Base-by-base conservation (phyloP, 2,113 vertebrate genomes). In the Numenius arquata region DNA sequence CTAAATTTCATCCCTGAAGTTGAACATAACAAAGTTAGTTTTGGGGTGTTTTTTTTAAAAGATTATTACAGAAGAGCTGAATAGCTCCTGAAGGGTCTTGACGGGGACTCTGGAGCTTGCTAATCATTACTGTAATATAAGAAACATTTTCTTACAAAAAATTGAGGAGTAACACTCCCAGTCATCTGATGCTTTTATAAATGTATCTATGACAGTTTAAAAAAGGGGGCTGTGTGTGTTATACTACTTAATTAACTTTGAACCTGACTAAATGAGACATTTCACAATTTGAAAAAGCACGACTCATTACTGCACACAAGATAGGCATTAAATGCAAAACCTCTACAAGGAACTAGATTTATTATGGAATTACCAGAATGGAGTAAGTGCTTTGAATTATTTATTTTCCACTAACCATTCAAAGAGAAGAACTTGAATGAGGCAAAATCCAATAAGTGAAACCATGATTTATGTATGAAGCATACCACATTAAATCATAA, bases 341-440 rank as follows among this genome's bases (percentile, higher is more conserved):
- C 22, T 66, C 63, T 19, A 58, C 36, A 71, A 81, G 15, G 40
- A 87, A 36, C 36, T 75, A 89, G 71, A 94, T 86, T 90, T 84
- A 81, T 92, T 81, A 90, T 38, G 45, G 61, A 52, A 89, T 78
- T 89, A 89, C 36, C 73, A 84, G 43, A 81, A 90, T 6, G 48
- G 56, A 72, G 7, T 67, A 92, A 93, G 76, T 78, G 43, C 56
- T 73, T 32, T 96, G 73, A 93, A 96, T 92, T 93, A 95, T 95
- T 96, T 88, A 92, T 90, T 88, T 87, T 50, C 53, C 70, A 62
- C 52, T 72, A 85, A 74, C 79, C 52, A 40, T 72, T 94, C 52
- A 90, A 90, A 74, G n/a, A 71, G 43, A 89, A 78, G 48, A 68
- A 86, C 65, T 52, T 74, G 36, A 84, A 89, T 40, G 48, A 84